These are phyloP conservation scores for Eciton burchellii DNA, from an alignment of 1,140 invertebrate species.

Conservation along the genomic window DNA sequence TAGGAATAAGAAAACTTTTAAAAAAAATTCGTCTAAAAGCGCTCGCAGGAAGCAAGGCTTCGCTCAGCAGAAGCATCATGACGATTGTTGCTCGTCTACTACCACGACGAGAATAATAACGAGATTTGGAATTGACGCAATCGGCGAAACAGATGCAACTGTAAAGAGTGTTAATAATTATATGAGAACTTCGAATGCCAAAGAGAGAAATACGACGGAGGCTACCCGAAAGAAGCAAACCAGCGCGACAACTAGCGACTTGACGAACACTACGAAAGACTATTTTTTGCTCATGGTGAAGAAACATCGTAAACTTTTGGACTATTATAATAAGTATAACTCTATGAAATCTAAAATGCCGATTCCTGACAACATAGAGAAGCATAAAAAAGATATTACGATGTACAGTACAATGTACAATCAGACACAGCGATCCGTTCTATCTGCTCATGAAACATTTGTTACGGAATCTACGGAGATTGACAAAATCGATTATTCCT, in stretches of 20 bases:
- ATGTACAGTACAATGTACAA: neutral
- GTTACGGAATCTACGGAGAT: neutral
- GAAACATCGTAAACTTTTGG: neutral
- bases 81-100: conserved; percentile 9
- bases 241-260: neutral
- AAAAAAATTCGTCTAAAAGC: neutral
- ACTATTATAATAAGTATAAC: conserved; percentile 19
- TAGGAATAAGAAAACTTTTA: neutral
- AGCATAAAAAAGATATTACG: neutral
- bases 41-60: neutral
- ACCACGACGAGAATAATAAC: neutral
- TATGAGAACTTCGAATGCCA: neutral
- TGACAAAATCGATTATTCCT: neutral
- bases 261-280: neutral
- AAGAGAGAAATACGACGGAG: neutral
- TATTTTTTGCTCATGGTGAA: neutral
- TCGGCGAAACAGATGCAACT: neutral
- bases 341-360: neutral
- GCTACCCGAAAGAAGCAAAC: neutral
- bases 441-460: neutral
- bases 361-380: neutral
- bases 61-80: neutral
- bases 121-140: neutral
- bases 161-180: neutral
- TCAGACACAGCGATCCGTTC: neutral